Evolutionary conservation across 2,888 invertebrate genomes (phyloP), one percentile per base, ranked within the genome.

Genomic region (Lepidonotus clava): DNA sequence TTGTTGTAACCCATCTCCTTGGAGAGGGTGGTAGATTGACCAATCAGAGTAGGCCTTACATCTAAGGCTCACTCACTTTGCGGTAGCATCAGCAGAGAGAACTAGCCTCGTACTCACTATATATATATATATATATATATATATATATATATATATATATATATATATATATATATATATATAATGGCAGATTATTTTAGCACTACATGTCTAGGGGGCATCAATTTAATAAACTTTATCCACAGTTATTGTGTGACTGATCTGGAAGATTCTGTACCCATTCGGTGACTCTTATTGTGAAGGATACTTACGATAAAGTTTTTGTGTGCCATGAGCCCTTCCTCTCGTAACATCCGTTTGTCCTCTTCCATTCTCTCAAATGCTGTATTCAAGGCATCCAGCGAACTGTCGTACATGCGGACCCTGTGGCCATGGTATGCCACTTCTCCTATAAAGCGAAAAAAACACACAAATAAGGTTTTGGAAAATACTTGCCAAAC

Each of bases 391-490:
- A 95, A 89, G 0, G 91, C 90, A 28, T 91, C 89, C 1, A 92
- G 76, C 86, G 92, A 92, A 61, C 89, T 92, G 89, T 95, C 95
- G 90, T 92, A 94, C 4, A 95, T 91, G 88, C 94, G 94, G 36
- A 95, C 94, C 88, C 93, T 90, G 90, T 95, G 94, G 8, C 95
- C 95, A 91, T 94, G 93, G 87, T 94, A 94, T 5, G 95, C 94
- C 87, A 95, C 90, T 87, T 94, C 94, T 38, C 95, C 95, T 94
- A 87, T 24, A 89, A 88, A 28, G 83, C 87, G n/a, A 87, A 86
- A 67, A 21, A 53, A n/a, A n/a, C n/a, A n/a, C n/a, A n/a, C n/a
- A n/a, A n/a, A n/a, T n/a, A n/a, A n/a, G n/a, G n/a, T n/a, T n/a
- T n/a, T n/a, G n/a, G n/a, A n/a, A n/a, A n/a, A n/a, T n/a, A n/a